Evolutionary conservation across 2,113 vertebrate species (phyloP), one percentile per base, ranked within the genome.

Genomic region (Dromiciops gliroides): DNA sequence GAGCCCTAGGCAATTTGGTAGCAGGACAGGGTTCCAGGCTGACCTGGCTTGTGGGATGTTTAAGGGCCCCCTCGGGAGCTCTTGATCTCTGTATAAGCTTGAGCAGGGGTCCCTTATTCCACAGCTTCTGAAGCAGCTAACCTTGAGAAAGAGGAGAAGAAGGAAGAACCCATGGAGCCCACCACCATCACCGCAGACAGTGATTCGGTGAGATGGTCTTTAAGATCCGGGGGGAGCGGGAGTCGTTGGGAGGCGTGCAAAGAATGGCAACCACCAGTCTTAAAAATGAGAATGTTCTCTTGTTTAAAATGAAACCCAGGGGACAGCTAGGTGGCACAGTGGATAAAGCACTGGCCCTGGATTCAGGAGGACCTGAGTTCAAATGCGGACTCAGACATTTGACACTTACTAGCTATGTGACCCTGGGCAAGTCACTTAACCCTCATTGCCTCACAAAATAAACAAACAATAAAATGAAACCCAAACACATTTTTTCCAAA

Each of bases 191-290:
- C 88, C 23, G 26, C 2, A 88, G 97, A 97, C 23, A 95, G 88
- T 0, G 8, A 92, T 44, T 3, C 8, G 97, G 98, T 98, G 94
- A 98, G 98, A 92, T 48, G 0, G 26, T 83, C 67, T 19, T 67
- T n/a, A 44, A 83, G n/a, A 23, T 0, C 19, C 16, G 8, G 67
- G 67, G n/a, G n/a, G n/a, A n/a, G n/a, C n/a, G n/a, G n/a, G n/a
- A n/a, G n/a, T n/a, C n/a, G n/a, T n/a, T 90, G 25, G 89, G 89
- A 22, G 5, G 48, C 3, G 47, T 4, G 3, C 22, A 7, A 31
- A 25, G 89, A 49, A 89, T 25, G 10, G 48, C 49, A 26, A 48
- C 1, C 26, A n/a, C 31, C 37, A 28, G 11, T 48, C 89, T 26
- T 48, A 48, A 48, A 49, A 12, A 48, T 89, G 25, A 28, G 89